Percentiles rank a stretch among this genome's conserved stretches.
Conservation (phyloP, 2,113 vertebrate genomes). For the Strix aluco region DNA sequence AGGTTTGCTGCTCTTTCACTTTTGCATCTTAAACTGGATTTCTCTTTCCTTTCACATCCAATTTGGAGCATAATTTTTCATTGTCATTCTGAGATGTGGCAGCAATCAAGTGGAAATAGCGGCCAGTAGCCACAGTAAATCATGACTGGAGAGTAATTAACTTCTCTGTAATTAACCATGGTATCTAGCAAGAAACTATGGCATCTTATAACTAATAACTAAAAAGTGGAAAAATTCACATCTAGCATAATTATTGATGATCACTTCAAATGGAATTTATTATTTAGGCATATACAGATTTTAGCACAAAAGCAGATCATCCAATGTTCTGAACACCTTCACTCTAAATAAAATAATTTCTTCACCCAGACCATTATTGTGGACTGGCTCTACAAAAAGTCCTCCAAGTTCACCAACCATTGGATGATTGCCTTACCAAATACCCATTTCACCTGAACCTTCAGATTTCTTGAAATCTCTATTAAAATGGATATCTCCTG, state of each 20-base stretch:
- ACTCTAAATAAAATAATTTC: background rate
- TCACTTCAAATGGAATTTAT: background rate
- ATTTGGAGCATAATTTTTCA: conserved; percentile 10
- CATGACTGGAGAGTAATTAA: conserved; percentile 25
- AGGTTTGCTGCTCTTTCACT: background rate
- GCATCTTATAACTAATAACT: background rate
- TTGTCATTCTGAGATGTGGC: background rate
- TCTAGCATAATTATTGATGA: background rate
- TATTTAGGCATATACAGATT: background rate
- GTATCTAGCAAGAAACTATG: background rate
- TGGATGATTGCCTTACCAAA: background rate
- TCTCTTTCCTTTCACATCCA: conserved; percentile 13
- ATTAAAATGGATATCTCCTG: background rate
- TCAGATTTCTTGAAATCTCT: background rate
- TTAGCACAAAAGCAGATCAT: background rate
- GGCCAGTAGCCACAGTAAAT: conserved; percentile 21
- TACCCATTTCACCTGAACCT: background rate
- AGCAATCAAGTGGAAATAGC: conserved; percentile 24
- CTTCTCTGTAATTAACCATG: conserved; percentile 15
- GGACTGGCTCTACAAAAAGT: background rate
- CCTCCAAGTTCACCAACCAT: fast-evolving
- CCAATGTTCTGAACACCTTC: background rate
- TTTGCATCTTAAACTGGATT: conserved; percentile 4
- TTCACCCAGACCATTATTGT: background rate
- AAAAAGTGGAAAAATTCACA: background rate